A percentile compares a stretch with the other conserved stretches of the same genome.
These are phyloP conservation scores for Drosophila tani DNA, from an alignment of 1,140 invertebrate genomes.

Conservation along the genomic window DNA sequence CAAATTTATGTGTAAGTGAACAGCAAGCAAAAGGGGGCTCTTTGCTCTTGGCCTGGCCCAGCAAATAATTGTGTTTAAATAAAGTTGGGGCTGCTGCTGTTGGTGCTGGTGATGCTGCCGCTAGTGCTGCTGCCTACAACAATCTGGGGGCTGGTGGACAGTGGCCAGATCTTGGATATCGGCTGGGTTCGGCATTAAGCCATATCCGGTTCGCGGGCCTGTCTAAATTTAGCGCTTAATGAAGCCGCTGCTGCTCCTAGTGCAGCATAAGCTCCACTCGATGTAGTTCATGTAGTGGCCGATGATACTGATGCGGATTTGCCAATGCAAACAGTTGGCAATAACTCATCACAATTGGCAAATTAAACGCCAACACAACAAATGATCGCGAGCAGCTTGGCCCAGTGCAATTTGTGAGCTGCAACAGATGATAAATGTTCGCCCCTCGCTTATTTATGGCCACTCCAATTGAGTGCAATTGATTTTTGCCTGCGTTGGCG, in stretches of 20 bases:
- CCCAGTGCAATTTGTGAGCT: conserved; percentile 66
- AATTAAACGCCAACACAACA: conserved; percentile 83
- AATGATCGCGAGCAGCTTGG: conserved; percentile 63
- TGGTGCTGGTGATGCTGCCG: conserved; percentile 25
- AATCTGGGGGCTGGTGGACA: conserved; percentile 45
- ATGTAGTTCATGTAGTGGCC: background rate
- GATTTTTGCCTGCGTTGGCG: conserved; percentile 78
- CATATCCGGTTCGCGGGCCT: conserved; percentile 77
- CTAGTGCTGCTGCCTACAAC: conserved; percentile 33
- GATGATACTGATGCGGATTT: conserved; percentile 18
- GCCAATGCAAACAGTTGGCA: conserved; percentile 72
- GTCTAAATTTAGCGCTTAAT: conserved; percentile 83
- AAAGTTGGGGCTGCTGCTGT: conserved; percentile 65
- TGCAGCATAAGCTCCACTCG: background rate
- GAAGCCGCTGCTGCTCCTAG: conserved; percentile 62
- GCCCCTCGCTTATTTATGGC: conserved; percentile 70
- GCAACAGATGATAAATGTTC: conserved; percentile 69
- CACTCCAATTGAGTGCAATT: conserved; percentile 80
- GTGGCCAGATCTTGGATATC: conserved; percentile 54
- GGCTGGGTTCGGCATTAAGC: conserved; percentile 70
- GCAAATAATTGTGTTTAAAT: conserved; percentile 84
- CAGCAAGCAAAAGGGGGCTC: conserved; percentile 56
- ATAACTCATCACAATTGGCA: conserved; percentile 83
- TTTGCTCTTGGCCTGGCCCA: conserved; percentile 53
- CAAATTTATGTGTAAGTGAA: conserved; percentile 84